These are phyloP conservation scores for Pocota personata DNA, from an alignment of 2,888 invertebrate genomes.

Conservation along the genomic window DNA sequence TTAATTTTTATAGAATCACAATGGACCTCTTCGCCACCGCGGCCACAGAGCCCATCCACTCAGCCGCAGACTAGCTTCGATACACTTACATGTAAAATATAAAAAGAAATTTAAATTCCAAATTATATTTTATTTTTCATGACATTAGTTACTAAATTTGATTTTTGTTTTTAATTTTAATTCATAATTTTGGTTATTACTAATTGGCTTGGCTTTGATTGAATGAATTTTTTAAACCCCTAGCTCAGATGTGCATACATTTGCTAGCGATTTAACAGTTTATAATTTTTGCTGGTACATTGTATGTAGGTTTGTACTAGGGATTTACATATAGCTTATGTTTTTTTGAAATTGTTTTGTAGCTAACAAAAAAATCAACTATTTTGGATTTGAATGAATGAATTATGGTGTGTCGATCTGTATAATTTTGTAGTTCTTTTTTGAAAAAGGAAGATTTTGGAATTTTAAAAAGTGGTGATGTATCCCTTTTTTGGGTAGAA, in stretches of 20 bases:
- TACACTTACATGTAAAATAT: slow-evolving; percentile 84
- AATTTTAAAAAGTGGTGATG: background rate
- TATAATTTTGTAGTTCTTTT: background rate
- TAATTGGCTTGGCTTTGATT: slow-evolving; percentile 71
- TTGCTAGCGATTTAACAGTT: too few species aligned
- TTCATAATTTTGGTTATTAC: slow-evolving; percentile 27
- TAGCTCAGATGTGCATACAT: background rate
- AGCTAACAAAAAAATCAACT: background rate
- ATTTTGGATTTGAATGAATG: slow-evolving; percentile 1
- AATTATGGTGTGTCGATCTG: background rate
- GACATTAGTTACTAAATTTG: slow-evolving; percentile 44
- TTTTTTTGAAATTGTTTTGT: slow-evolving; percentile 32
- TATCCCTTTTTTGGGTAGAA: background rate
- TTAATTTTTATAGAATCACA: slow-evolving; percentile 83
- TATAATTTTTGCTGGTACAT: too few species aligned
- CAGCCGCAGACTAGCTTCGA: slow-evolving; percentile 84
- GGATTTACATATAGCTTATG: background rate
- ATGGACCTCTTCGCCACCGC: slow-evolving; percentile 84
- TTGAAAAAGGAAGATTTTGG: background rate
- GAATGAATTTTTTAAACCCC: slow-evolving; percentile 12
- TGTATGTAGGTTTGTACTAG: background rate
- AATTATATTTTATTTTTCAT: slow-evolving; percentile 47
- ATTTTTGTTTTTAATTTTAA: slow-evolving; percentile 2
- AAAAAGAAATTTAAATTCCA: slow-evolving; percentile 74
- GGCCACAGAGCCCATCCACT: slow-evolving; percentile 83